Conservation (phyloP, 2,888 invertebrate species). For the Linnaemya tessellans region DNA sequence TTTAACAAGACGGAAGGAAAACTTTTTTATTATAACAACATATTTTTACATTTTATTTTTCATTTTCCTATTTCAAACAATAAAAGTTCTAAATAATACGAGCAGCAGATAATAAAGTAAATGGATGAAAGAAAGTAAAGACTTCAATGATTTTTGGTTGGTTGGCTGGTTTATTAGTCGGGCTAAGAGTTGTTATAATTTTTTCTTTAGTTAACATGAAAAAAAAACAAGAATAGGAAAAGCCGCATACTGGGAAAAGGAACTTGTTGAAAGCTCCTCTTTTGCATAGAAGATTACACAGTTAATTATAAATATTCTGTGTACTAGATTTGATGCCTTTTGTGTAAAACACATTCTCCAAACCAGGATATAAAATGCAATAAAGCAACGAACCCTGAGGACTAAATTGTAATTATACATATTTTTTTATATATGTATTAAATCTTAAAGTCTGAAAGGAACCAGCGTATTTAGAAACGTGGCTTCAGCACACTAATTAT, state of each 20-base stretch:
- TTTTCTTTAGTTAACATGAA: neutral
- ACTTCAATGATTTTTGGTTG: neutral
- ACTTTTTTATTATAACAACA: neutral
- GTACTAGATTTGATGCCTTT: neutral
- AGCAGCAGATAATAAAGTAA: slow-evolving; percentile 9
- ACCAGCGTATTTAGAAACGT: slow-evolving; percentile 19
- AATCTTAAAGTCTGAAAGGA: neutral
- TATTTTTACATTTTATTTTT: neutral
- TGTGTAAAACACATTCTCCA: neutral
- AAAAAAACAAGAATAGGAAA: neutral
- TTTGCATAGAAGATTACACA: slow-evolving; percentile 40
- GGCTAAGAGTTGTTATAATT: slow-evolving; percentile 1
- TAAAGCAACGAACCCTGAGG: slow-evolving; percentile 18
- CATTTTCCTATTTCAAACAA: slow-evolving; percentile 22
- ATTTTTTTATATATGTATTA: slow-evolving; percentile 12
- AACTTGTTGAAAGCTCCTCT: slow-evolving; percentile 1
- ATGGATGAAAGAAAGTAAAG: neutral
- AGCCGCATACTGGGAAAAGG: slow-evolving; percentile 3
- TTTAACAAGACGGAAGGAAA: neutral
- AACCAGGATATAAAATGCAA: slow-evolving; percentile 44
- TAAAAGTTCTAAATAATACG: slow-evolving; percentile 13
- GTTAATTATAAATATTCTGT: slow-evolving; percentile 42
- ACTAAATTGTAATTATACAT: slow-evolving; percentile 12
- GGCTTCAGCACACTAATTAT: slow-evolving; percentile 40
- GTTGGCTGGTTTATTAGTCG: slow-evolving; percentile 34